A percentile compares a stretch with the other conserved stretches of the same genome.
phyloP scores from a whole-genome alignment of 1,140 invertebrate genomes.

The Grapholita molesta region DNA sequence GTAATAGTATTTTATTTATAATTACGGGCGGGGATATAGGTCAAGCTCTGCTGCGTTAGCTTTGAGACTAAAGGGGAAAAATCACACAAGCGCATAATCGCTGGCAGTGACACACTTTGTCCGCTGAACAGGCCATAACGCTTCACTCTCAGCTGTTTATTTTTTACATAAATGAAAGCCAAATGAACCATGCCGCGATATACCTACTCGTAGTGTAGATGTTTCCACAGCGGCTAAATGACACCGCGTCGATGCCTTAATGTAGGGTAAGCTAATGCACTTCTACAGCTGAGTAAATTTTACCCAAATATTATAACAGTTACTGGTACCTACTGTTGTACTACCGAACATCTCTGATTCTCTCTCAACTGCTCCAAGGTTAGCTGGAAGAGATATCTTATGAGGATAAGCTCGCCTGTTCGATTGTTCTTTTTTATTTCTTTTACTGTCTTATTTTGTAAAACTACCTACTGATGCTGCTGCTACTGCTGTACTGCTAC shows the following conservation, averaged over 20 bases:
- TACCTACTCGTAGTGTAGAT: neutral
- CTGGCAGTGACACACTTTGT: conserved; percentile 64
- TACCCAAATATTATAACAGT: neutral
- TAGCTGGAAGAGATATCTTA: too few species aligned
- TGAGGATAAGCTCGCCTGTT: too few species aligned
- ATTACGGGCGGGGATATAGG: conserved; percentile 24
- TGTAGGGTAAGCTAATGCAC: conserved; percentile 9
- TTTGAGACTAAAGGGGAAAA: conserved; percentile 42
- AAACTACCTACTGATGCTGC: too few species aligned
- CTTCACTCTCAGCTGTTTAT: conserved; percentile 37
- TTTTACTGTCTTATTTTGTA: too few species aligned
- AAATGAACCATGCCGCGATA: conserved; percentile 35
- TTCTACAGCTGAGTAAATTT: neutral
- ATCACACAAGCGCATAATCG: conserved; percentile 54
- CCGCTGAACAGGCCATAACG: conserved; percentile 56
- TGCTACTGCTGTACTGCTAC: too few species aligned
- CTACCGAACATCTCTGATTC: too few species aligned
- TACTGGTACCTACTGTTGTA: too few species aligned
- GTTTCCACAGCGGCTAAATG: conserved; percentile 9
- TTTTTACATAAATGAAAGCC: conserved; percentile 52
- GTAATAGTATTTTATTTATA: neutral
- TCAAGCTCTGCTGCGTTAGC: conserved; percentile 28
- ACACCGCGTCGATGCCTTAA: conserved; percentile 7
- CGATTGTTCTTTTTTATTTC: too few species aligned
- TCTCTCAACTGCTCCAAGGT: too few species aligned